These are phyloP conservation scores for Peribatodes rhomboidaria DNA, from an alignment of 2,888 invertebrate species.

Conservation along the genomic window DNA sequence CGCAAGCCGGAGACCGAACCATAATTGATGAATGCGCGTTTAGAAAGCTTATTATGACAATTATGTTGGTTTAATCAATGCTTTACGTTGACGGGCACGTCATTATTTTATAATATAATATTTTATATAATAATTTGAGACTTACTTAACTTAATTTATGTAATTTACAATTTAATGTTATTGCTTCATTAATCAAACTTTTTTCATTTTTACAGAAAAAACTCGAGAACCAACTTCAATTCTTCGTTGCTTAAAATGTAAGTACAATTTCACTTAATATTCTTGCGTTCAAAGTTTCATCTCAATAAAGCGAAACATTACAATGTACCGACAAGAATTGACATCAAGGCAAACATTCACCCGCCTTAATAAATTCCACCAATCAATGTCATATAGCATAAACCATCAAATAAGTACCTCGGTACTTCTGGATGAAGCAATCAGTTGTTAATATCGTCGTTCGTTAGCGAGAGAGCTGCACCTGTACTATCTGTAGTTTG, in stretches of 20 bases:
- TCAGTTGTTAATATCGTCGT: conserved; percentile 32
- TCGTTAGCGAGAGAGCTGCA: conserved; percentile 40
- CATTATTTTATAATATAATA: neutral
- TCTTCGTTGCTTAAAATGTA: conserved; percentile 9
- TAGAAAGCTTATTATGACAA: conserved; percentile 52
- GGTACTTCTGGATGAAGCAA: conserved; percentile 45
- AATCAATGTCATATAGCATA: conserved; percentile 2
- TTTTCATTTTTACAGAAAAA: conserved; percentile 20
- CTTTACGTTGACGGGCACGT: neutral
- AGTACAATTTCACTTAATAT: conserved; percentile 17
- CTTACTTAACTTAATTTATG: neutral
- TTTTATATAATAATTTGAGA: too few species aligned
- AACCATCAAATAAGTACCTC: conserved; percentile 23
- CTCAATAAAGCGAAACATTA: neutral
- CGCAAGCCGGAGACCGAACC: conserved; percentile 54
- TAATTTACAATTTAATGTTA: too few species aligned
- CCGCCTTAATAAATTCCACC: conserved; percentile 3
- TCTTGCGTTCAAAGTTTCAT: neutral
- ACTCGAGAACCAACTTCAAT: neutral
- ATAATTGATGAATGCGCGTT: conserved; percentile 53
- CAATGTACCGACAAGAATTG: too few species aligned
- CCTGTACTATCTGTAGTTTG: conserved; percentile 1
- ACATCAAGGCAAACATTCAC: too few species aligned
- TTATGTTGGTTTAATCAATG: conserved; percentile 51
- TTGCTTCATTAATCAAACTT: neutral